A percentile compares a stretch with the other conserved stretches of the same genome.
These are phyloP conservation scores for Lateolabrax maculatus DNA, from an alignment of 2,797 vertebrate genomes.

Conservation along the genomic window DNA sequence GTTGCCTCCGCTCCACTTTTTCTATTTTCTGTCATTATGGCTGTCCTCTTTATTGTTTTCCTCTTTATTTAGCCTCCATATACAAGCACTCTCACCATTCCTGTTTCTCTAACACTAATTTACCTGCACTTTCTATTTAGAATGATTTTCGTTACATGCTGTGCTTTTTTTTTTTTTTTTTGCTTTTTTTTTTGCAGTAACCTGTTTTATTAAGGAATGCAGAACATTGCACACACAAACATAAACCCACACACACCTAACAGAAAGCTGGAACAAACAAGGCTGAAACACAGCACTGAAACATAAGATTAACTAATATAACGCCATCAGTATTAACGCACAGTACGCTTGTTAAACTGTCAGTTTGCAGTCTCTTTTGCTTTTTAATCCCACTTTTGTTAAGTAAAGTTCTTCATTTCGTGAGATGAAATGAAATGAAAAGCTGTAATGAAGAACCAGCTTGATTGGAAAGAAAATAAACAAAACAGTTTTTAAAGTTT, in stretches of 20 bases:
- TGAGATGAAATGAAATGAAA: neutral
- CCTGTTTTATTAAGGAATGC: slow-evolving; percentile 1
- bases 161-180: too few species aligned
- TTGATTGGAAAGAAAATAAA: neutral
- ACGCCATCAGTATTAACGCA: neutral
- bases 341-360: neutral
- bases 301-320: neutral
- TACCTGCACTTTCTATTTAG: neutral
- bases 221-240: too few species aligned
- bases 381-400: neutral
- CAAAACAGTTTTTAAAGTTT: neutral
- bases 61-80: slow-evolving; percentile 2
- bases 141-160: neutral
- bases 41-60: neutral
- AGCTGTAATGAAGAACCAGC: neutral
- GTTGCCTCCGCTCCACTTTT: slow-evolving; percentile 13
- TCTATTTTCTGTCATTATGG: slow-evolving; percentile 33
- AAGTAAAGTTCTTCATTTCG: neutral
- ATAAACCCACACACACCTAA: neutral
- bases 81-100: neutral
- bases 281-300: neutral
- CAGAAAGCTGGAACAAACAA: slow-evolving; percentile 2
- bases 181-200: neutral
- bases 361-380: neutral
- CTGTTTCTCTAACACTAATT: neutral